Evolutionary conservation across 2,797 vertebrate species (phyloP).

Genomic region (Smutsia temminckii): DNA sequence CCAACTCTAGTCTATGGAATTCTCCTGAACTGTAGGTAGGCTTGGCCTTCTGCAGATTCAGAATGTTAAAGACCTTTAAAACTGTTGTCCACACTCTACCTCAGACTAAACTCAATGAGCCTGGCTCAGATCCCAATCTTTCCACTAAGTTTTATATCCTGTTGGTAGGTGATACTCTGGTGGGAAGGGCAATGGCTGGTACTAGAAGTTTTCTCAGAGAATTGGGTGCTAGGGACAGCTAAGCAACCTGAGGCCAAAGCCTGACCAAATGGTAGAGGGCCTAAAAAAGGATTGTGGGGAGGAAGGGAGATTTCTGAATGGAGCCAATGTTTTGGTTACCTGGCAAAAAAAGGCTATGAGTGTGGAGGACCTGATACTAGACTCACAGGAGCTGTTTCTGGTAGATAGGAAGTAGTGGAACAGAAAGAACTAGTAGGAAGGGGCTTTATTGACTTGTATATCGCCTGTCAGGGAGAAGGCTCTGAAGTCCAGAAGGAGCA

Average conservation of each 20-base stretch:
- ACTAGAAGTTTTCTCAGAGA: background rate
- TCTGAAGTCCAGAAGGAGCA: background rate
- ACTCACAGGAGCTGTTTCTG: background rate
- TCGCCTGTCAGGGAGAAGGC: background rate
- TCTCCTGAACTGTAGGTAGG: rapidly evolving
- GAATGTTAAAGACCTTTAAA: background rate
- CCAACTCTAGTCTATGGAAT: rapidly evolving
- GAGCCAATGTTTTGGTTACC: background rate
- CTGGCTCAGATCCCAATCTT: background rate
- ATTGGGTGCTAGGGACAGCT: background rate
- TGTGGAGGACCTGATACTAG: background rate
- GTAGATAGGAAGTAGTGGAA: background rate
- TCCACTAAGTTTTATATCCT: background rate
- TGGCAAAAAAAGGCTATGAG: background rate
- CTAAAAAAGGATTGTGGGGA: background rate
- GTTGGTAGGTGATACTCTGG: background rate
- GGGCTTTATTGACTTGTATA: background rate
- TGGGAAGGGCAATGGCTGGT: background rate
- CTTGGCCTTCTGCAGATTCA: background rate
- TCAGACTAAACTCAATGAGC: background rate
- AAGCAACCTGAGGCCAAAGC: background rate
- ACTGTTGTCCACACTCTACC: background rate
- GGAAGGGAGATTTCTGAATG: background rate
- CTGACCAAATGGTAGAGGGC: background rate
- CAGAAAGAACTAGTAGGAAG: background rate